These are phyloP conservation scores for Scaptodrosophila latifasciaeformis DNA, from an alignment of 2,888 invertebrate species.

Conservation along the genomic window DNA sequence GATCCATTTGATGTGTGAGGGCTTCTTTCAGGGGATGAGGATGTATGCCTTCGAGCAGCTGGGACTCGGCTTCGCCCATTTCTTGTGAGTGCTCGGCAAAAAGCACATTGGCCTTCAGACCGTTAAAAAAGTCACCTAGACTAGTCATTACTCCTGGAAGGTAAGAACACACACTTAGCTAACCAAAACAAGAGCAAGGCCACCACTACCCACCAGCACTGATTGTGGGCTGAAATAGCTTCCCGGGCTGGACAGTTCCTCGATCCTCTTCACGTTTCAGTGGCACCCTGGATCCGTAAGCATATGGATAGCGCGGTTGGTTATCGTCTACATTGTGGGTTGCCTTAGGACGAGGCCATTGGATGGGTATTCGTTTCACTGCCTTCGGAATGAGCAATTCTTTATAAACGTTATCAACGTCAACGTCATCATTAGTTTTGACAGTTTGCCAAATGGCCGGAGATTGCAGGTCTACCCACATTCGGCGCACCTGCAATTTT, in stretches of 20 bases:
- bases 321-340: too few relatives aligned
- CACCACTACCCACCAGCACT: constrained; percentile 71
- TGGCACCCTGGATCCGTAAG: too few relatives aligned
- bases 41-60: constrained; percentile 70
- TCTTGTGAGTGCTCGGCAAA: constrained; percentile 63
- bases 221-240: constrained; percentile 68
- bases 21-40: constrained; percentile 59
- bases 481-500: constrained; percentile 35
- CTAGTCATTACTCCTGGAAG: constrained; percentile 72
- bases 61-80: constrained; percentile 55
- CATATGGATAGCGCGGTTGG: constrained; percentile 23
- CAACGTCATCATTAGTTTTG: constrained; percentile 7
- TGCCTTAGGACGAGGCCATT: constrained; percentile 20
- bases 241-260: constrained; percentile 27
- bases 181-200: not conserved
- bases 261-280: constrained; percentile 18
- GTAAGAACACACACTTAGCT: constrained; percentile 26
- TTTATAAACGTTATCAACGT: too few relatives aligned
- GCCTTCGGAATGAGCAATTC: not conserved
- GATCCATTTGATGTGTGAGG: constrained; percentile 20
- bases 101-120: constrained; percentile 69
- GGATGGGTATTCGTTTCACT: constrained; percentile 22
- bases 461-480: constrained; percentile 47
- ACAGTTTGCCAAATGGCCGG: constrained; percentile 30
- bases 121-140: constrained; percentile 72